phyloP scores from a whole-genome alignment of 2,888 invertebrate species.

The Falcaria lacertinaria region DNA sequence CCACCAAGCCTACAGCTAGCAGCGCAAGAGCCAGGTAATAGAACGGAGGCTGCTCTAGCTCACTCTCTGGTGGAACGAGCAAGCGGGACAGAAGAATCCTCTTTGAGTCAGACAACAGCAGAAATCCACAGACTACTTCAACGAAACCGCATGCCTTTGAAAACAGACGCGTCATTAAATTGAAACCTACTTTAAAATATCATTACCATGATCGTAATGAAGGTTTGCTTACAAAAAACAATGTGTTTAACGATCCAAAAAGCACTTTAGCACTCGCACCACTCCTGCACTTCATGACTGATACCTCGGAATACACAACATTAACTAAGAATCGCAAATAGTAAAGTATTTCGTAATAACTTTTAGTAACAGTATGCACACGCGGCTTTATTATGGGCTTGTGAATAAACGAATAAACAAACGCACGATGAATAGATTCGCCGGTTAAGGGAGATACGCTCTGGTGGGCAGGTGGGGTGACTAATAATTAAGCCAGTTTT shows the following conservation, averaged over 20 bases:
- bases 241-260: conserved; percentile 83
- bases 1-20: conserved; percentile 83
- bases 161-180: background rate
- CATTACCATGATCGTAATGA: no score
- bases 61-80: conserved; percentile 81
- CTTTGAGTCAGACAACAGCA: conserved; percentile 85
- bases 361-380: conserved; percentile 24
- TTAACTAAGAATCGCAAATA: conserved; percentile 6
- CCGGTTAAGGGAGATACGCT: conserved; percentile 78
- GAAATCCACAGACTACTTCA: conserved; percentile 85
- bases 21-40: conserved; percentile 87
- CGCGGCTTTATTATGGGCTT: conserved; percentile 44
- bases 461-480: conserved; percentile 77
- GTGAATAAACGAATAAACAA: conserved; percentile 66
- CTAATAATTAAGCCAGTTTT: conserved; percentile 77
- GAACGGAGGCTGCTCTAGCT: conserved; percentile 85
- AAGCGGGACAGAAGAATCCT: conserved; percentile 86
- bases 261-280: conserved; percentile 81
- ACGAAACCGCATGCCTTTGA: conserved; percentile 84
- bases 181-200: no score
- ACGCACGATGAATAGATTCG: conserved; percentile 68
- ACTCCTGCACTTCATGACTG: conserved; percentile 52
- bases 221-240: conserved; percentile 80
- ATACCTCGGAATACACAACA: no score
- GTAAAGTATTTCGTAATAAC: conserved; percentile 15